Conservation (phyloP, 1,140 invertebrate species). For the Sesamia nonagrioides region DNA sequence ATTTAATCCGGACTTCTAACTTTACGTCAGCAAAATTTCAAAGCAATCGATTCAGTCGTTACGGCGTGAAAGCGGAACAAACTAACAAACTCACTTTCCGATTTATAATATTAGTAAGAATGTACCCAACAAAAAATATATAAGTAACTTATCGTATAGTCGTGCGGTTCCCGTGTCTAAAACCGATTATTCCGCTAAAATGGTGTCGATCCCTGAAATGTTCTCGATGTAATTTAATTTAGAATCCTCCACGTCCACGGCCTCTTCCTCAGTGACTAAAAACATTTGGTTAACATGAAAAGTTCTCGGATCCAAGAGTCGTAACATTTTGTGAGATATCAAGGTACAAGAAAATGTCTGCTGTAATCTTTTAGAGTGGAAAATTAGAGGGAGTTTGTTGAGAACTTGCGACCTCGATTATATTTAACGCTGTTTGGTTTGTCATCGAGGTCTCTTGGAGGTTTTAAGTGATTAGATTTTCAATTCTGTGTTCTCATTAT, state of each 20-base stretch:
- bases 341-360: not conserved
- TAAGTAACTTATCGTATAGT: not conserved
- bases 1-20: no score
- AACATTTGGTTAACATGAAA: slow-evolving; percentile 34
- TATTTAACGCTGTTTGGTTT: slow-evolving; percentile 4
- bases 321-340: slow-evolving; percentile 9
- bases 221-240: slow-evolving; percentile 50
- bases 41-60: no score
- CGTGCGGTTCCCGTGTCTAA: not conserved
- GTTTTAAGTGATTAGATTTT: slow-evolving; percentile 10
- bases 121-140: not conserved
- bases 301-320: slow-evolving; percentile 12
- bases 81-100: no score
- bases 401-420: slow-evolving; percentile 23
- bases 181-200: slow-evolving; percentile 19
- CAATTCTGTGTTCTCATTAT: not conserved
- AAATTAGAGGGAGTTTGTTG: slow-evolving; percentile 13
- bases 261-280: slow-evolving; percentile 5
- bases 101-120: no score
- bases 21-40: no score
- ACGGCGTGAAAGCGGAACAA: no score
- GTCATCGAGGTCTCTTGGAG: not conserved
- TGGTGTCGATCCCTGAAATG: slow-evolving; percentile 42
- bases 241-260: not conserved
- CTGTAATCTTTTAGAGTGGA: slow-evolving; percentile 13